These are phyloP conservation scores for Saguinus midas DNA, from an alignment of 2,113 vertebrate genomes.

Conservation along the genomic window DNA sequence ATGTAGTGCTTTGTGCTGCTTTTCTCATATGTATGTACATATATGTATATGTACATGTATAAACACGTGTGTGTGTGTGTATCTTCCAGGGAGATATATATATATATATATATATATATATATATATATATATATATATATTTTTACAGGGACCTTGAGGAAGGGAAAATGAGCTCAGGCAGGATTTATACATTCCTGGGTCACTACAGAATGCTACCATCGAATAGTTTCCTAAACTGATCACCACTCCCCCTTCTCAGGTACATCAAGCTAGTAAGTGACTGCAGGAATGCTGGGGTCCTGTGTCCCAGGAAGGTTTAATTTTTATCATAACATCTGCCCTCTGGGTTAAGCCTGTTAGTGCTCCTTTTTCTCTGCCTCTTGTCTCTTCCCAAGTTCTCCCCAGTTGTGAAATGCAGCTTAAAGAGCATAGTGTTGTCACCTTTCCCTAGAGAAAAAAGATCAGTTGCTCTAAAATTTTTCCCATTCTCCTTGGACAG, in stretches of 20 bases:
- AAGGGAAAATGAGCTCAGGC: not conserved
- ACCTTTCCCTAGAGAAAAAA: conserved; percentile 15
- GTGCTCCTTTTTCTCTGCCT: not conserved
- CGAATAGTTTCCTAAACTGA: not conserved
- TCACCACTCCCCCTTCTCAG: not conserved
- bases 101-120: too few species aligned
- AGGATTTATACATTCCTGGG: not conserved
- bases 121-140: too few species aligned
- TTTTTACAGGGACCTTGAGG: not conserved
- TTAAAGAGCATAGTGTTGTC: conserved; percentile 27
- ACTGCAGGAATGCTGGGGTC: not conserved
- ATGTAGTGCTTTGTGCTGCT: not conserved
- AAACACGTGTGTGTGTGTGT: too few species aligned
- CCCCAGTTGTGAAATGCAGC: not conserved
- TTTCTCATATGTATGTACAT: not conserved
- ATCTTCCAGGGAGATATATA: too few species aligned
- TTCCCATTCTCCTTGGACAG: conserved; percentile 20
- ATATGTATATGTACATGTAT: too few species aligned
- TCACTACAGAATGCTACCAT: not conserved
- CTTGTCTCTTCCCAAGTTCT: not conserved
- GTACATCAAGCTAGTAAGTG: not conserved
- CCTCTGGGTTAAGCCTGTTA: not conserved
- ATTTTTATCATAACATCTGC: not conserved
- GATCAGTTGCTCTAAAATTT: conserved; percentile 58
- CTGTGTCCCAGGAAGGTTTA: not conserved